Percentiles rank a stretch among this genome's conserved stretches.
These are phyloP conservation scores for Dendrocincla fuliginosa DNA, from an alignment of 2,797 vertebrate species.

Conservation along the genomic window DNA sequence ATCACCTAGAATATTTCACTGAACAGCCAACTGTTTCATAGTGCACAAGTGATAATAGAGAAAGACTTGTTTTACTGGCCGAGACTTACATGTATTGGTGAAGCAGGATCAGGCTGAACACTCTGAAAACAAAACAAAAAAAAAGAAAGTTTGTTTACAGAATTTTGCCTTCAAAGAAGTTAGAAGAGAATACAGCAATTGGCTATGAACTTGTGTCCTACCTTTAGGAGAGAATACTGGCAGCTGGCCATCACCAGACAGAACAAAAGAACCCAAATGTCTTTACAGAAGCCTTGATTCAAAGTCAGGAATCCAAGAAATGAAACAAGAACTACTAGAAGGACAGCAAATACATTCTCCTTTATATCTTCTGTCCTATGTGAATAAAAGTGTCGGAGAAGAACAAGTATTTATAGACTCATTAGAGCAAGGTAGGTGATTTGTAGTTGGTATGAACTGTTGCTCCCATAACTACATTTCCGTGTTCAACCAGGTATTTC, in stretches of 20 bases:
- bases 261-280: conserved; percentile 93
- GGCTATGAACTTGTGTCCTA: conserved; percentile 57
- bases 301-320: conserved; percentile 93
- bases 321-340: conserved; percentile 91
- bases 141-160: neutral
- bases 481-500: fast-evolving
- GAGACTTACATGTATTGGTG: conserved; percentile 93
- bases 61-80: neutral
- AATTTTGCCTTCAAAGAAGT: neutral
- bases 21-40: neutral
- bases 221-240: conserved; percentile 97
- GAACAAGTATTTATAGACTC: neutral
- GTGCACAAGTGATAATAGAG: neutral
- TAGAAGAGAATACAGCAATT: neutral
- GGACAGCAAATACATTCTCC: conserved; percentile 88
- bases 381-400: conserved; percentile 6
- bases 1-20: neutral
- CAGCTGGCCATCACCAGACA: conserved; percentile 97
- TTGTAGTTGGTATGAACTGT: neutral
- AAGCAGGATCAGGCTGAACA: conserved; percentile 96
- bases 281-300: conserved; percentile 93
- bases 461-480: neutral
- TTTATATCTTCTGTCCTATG: conserved; percentile 88
- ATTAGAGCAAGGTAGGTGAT: neutral
- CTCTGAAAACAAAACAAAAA: conserved; percentile 85